Evolutionary conservation across 2,797 vertebrate genomes (phyloP).

Genomic region (Xenentodon cancila): DNA sequence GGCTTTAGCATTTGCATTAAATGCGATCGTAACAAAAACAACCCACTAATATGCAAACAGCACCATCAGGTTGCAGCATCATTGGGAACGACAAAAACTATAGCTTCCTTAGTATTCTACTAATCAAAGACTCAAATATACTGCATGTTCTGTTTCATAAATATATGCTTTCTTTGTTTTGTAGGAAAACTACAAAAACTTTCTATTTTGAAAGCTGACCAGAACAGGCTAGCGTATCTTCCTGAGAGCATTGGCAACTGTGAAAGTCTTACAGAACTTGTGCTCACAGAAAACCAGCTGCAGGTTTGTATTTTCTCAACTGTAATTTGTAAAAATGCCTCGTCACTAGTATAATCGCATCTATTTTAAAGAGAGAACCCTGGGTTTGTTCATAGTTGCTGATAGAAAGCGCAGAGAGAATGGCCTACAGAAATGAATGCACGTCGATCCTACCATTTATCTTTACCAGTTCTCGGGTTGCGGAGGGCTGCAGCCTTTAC

Average conservation of each 20-base stretch:
- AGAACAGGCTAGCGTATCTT: conserved; percentile 90
- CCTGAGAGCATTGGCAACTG: conserved; percentile 95
- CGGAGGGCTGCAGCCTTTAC: no score
- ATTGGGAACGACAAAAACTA: not conserved
- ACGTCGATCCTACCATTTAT: no score
- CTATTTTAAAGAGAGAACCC: not conserved
- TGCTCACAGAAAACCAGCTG: conserved; percentile 96
- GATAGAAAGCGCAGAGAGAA: no score
- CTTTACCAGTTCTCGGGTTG: no score
- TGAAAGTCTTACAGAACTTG: conserved; percentile 94
- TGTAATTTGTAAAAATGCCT: not conserved
- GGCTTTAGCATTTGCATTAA: not conserved
- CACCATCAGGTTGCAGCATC: no score
- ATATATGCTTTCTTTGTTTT: conserved; percentile 29
- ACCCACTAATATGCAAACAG: not conserved
- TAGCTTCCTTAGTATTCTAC: not conserved
- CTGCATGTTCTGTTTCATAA: not conserved
- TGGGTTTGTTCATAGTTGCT: no score
- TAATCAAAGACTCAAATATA: not conserved
- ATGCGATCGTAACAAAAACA: not conserved
- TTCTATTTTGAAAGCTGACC: conserved; percentile 96
- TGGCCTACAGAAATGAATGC: no score
- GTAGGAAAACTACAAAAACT: conserved; percentile 91
- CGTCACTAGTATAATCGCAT: not conserved
- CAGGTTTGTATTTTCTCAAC: conserved; percentile 79